Base-by-base conservation (phyloP, 35 echinoderm and acorn worm genomes). In the Anneissia japonica region DNA sequence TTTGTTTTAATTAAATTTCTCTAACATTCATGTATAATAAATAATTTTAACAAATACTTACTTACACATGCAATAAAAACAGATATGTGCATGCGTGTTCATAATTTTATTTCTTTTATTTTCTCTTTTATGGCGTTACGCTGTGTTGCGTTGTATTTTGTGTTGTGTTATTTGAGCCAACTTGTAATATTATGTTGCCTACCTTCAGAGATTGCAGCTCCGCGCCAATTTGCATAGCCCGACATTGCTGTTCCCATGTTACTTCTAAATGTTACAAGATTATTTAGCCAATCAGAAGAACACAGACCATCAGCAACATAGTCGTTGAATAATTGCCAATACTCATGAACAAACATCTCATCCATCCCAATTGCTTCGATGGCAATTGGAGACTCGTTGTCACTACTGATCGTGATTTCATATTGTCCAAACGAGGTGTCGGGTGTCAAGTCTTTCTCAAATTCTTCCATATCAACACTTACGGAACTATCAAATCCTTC, bases 291-390 rank as follows among this genome's bases (percentile, higher is more conserved):
- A 23, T 33, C 28, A 17, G 77, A 79, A 39, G 45, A 21, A 31
- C 87, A 88, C 0, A 40, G 9, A 30, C 87, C 87, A 29, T 34
- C 46, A 4, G 46, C 87, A 3, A 88, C 87, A 36, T 88, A 88
- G 19, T 88, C 32, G 26, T 88, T 55, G 37, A 88, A 82, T 26
- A 55, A 32, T 39, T 31, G 17, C 87, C 87, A 88, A 36, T 82
- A 88, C 0, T 88, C 87, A 7, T 34, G 34, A 23, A 74, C 29
- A 74, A 88, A 88, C 4, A 79, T 64, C 79, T 88, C 87, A 45
- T 82, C 17, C 23, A 88, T 81, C 17, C 75, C 87, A 79, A 73
- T 2, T 64, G 51, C 51, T 64, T 64, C 51, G 1, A 64, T 64
- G 7, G 51, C 51, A 19, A 64, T 64, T 23, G 51, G 51, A 16